Percentiles rank a stretch among this genome's conserved stretches.
Conservation (phyloP, 2,797 vertebrate genomes). For the Mormyrops boulengeri region DNA sequence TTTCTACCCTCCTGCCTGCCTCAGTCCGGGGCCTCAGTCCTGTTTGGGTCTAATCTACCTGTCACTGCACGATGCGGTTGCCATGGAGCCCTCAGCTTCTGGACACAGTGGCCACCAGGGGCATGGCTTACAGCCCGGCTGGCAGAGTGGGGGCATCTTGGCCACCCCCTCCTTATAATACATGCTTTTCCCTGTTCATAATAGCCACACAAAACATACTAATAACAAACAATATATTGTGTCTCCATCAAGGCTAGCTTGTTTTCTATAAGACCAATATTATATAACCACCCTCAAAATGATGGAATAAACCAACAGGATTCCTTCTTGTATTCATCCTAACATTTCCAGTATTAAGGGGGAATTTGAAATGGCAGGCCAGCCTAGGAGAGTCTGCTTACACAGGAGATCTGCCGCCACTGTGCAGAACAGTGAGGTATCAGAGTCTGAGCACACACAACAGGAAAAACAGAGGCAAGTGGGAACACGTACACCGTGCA, state of each 20-base stretch:
- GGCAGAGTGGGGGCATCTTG: neutral
- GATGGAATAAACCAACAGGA: conserved; percentile 17
- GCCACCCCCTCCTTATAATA: neutral
- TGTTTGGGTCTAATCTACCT: conserved; percentile 40
- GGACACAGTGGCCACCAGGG: conserved; percentile 55
- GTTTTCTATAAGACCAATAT: conserved; percentile 15
- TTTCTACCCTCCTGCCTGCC: conserved; percentile 31
- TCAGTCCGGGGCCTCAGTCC: conserved; percentile 33
- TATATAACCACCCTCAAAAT: conserved; percentile 24
- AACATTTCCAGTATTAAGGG: conserved; percentile 38
- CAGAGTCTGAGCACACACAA: neutral
- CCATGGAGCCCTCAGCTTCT: conserved; percentile 66
- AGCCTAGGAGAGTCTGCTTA: neutral
- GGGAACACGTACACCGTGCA: neutral
- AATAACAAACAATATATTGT: neutral
- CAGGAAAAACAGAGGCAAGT: neutral
- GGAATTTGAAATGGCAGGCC: conserved; percentile 32
- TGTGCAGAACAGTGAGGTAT: neutral
- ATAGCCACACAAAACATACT: neutral
- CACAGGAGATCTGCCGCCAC: neutral
- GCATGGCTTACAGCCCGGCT: conserved; percentile 56
- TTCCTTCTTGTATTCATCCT: conserved; percentile 22
- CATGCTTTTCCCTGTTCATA: conserved; percentile 12
- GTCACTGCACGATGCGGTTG: conserved; percentile 55
- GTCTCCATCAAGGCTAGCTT: neutral